A percentile compares a stretch with the other conserved stretches of the same genome.
Evolutionary conservation across 2,797 vertebrate species (phyloP).

Genomic region (Pygocentrus nattereri): DNA sequence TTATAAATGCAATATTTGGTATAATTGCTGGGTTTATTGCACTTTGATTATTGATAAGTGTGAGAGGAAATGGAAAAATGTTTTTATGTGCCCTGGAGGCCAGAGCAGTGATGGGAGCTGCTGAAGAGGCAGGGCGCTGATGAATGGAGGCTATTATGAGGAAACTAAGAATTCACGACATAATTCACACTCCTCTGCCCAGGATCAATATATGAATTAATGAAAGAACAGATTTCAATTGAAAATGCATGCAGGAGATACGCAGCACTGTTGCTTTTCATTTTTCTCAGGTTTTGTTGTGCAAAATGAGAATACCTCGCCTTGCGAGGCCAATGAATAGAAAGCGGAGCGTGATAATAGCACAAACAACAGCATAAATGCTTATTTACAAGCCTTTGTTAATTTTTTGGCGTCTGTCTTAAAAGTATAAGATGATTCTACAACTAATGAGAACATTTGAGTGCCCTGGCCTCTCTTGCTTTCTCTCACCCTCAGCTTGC

Average conservation of each 20-base stretch:
- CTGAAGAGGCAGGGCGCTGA: conserved; percentile 66
- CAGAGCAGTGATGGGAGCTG: conserved; percentile 64
- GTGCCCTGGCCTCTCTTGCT: background rate
- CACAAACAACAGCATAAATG: conserved; percentile 65
- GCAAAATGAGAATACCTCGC: conserved; percentile 62
- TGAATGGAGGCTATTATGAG: conserved; percentile 75
- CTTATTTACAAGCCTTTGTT: conserved; percentile 73
- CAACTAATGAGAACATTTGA: background rate
- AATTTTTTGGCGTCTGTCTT: conserved; percentile 62
- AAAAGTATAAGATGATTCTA: background rate
- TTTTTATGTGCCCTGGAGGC: conserved; percentile 66
- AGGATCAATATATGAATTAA: conserved; percentile 79
- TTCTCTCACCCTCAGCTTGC: background rate
- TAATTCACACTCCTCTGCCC: conserved; percentile 67
- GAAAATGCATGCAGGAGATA: conserved; percentile 68
- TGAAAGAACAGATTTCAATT: conserved; percentile 78
- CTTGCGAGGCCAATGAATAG: conserved; percentile 60
- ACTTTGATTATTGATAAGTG: conserved; percentile 76
- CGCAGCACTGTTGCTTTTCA: conserved; percentile 46
- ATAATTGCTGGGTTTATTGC: conserved; percentile 70
- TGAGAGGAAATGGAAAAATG: conserved; percentile 61
- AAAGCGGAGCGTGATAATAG: conserved; percentile 65
- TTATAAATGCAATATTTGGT: conserved; percentile 63
- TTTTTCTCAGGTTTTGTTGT: conserved; percentile 51
- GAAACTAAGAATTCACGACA: conserved; percentile 71